Evolutionary conservation across 2,797 vertebrate genomes (phyloP), one percentile per base, ranked within the genome.

Genomic region (Thripadectes ignobilis): DNA sequence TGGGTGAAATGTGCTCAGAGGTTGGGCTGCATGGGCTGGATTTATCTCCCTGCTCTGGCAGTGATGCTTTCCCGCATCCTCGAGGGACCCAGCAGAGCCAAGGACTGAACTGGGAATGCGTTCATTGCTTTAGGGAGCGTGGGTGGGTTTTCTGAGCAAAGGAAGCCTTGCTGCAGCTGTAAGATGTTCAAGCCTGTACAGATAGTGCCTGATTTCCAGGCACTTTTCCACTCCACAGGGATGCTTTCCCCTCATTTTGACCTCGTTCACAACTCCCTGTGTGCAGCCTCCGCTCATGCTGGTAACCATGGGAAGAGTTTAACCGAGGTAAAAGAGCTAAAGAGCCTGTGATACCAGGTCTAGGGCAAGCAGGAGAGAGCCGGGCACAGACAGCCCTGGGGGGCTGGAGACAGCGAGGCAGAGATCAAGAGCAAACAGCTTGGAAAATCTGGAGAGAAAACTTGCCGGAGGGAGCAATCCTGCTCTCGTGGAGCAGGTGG

Each of bases 321-420:
- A 81, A 69, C 52, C 0, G 1, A 82, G 91, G 86, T 76, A 27
- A 94, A 80, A 46, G 24, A 51, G 43, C 80, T 45, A 9, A 17
- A 8, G n/a, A 79, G 63, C 69, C 20, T 58, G 73, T 36, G 92
- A 68, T 77, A 79, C 55, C 73, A 27, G 69, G 39, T 78, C 46
- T 80, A 41, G 65, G 76, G 58, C 76, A 58, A 65, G 75, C 58
- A 49, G 87, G 67, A 63, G 57, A 57, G 69, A 71, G 73, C 36
- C 1, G 1, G 79, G 88, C 71, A 79, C 84, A 94, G 92, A 76
- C 92, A 82, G 77, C 84, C 94, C 88, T 24, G 77, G 52, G 73
- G 87, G 66, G 63, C 69, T 79, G 94, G 46, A 89, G 92, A 19
- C 68, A 77, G n/a, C 0, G 15, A 93, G 88, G 26, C 85, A 21